These are phyloP conservation scores for Acanthacorydalis orientalis DNA, from an alignment of 2,888 invertebrate genomes.

Conservation along the genomic window DNA sequence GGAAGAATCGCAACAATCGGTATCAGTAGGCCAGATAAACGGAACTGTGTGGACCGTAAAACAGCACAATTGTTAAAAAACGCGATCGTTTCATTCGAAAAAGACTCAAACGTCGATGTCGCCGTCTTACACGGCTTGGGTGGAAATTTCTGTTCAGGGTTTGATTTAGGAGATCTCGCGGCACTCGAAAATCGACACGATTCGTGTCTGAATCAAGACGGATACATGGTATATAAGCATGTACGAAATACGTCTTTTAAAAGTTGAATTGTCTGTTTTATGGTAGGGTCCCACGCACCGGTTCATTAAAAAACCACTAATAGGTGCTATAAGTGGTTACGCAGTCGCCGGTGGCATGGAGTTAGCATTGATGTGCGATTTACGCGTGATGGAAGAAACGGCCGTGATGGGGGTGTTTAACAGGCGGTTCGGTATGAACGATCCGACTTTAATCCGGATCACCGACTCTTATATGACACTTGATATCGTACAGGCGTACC, in stretches of 20 bases:
- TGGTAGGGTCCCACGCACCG: conserved; percentile 46
- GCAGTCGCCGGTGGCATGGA: conserved; percentile 86
- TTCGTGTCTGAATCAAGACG: conserved; percentile 22
- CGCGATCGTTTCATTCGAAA: conserved; percentile 66
- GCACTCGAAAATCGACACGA: conserved; percentile 13
- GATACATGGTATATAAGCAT: conserved; percentile 29
- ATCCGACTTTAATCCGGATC: not conserved
- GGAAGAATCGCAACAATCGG: conserved; percentile 58
- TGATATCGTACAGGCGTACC: conserved; percentile 53
- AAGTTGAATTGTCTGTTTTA: not conserved
- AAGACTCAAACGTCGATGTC: conserved; percentile 47
- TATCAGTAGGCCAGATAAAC: conserved; percentile 69
- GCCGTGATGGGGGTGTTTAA: conserved; percentile 77
- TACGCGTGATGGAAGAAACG: conserved; percentile 73
- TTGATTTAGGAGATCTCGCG: conserved; percentile 65
- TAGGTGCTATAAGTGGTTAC: conserved; percentile 81
- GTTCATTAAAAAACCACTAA: conserved; percentile 65
- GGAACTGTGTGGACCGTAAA: conserved; percentile 63
- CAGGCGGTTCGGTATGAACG: conserved; percentile 57
- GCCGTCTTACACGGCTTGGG: conserved; percentile 78
- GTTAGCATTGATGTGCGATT: conserved; percentile 78
- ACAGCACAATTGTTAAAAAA: conserved; percentile 50
- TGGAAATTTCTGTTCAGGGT: conserved; percentile 89
- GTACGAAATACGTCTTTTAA: not conserved
- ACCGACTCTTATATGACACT: conserved; percentile 3